Base-by-base conservation (phyloP, 2,797 vertebrate genomes). In the Sparus aurata region DNA sequence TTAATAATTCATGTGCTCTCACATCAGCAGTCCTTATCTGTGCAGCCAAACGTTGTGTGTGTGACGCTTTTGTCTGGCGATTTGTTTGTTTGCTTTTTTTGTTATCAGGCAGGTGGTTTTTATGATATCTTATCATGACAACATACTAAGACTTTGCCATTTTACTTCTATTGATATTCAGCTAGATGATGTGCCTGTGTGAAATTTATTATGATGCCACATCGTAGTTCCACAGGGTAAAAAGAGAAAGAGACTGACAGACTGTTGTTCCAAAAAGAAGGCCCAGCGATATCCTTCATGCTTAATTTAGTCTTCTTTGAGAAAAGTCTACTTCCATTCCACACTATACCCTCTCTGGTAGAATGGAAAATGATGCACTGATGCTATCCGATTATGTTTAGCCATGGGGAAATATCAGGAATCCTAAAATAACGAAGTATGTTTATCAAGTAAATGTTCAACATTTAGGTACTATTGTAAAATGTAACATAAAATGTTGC, bases 201-300 rank as follows among this genome's bases (percentile, higher is more conserved):
- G 57, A 79, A 83, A 83, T 83, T 5, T 52, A 62, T 30, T 38
- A 45, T 59, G 43, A 79, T 53, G 2, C 69, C 57, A 54, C 22
- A 67, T 43, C 76, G 64, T 65, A 68, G 49, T 67, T 67, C 16
- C 18, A 50, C 23, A 7, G 20, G 15, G 46, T 60, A 25, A 73
- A 38, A 58, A 58, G 27, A 68, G 22, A 66, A 64, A 59, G 63
- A 82, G 25, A 59, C 47, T 80, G 54, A 60, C 18, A 2, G 43
- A 61, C 67, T 71, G 52, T 63, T 80, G 59, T 74, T 80, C 57
- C 27, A 20, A 57, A 77, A 67, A 85, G 34, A 74, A 50, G 30
- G 16, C 34, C 30, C 27, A 50, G 55, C 6, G 0, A 73, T n/a
- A 70, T 67, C 27, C 47, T 67, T 75, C 66, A 81, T 67, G 47